A percentile compares a stretch with the other conserved stretches of the same genome.
These are phyloP conservation scores for Mimachlamys varia DNA, from an alignment of 2,888 invertebrate species.

Conservation along the genomic window DNA sequence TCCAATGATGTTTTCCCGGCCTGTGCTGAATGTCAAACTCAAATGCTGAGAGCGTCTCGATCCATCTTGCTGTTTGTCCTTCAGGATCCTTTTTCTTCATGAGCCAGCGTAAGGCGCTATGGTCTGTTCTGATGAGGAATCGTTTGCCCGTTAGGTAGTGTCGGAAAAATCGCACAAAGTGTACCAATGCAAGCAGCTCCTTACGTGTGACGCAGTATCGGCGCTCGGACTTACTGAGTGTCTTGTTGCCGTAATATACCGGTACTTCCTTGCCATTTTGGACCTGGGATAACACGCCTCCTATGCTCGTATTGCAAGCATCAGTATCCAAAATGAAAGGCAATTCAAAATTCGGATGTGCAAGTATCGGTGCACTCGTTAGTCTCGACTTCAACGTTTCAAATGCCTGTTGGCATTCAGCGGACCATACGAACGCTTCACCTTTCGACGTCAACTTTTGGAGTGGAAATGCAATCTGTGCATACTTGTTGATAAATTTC, in stretches of 20 bases:
- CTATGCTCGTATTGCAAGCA: too few relatives aligned
- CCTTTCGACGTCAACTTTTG: conserved; percentile 14
- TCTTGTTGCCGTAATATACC: too few relatives aligned
- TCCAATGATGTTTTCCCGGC: conserved; percentile 46
- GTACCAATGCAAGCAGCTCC: too few relatives aligned
- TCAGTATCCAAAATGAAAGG: too few relatives aligned
- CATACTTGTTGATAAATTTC: background rate
- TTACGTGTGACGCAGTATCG: too few relatives aligned
- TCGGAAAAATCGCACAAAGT: too few relatives aligned
- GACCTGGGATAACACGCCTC: too few relatives aligned
- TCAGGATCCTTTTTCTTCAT: conserved; percentile 44
- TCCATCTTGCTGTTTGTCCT: conserved; percentile 53
- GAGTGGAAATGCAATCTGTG: background rate
- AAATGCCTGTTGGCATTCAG: conserved; percentile 28
- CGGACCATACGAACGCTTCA: background rate
- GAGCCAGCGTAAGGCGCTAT: conserved; percentile 51
- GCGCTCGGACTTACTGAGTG: too few relatives aligned
- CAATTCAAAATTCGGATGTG: background rate
- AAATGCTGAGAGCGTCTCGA: conserved; percentile 44
- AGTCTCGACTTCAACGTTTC: background rate
- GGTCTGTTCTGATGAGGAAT: conserved; percentile 45
- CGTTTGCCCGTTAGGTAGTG: conserved; percentile 46
- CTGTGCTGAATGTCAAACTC: conserved; percentile 47
- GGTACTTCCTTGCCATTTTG: too few relatives aligned
- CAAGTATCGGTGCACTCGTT: background rate